phyloP scores from a whole-genome alignment of 2,888 invertebrate species.

The Lepidocyrtinus sp. region DNA sequence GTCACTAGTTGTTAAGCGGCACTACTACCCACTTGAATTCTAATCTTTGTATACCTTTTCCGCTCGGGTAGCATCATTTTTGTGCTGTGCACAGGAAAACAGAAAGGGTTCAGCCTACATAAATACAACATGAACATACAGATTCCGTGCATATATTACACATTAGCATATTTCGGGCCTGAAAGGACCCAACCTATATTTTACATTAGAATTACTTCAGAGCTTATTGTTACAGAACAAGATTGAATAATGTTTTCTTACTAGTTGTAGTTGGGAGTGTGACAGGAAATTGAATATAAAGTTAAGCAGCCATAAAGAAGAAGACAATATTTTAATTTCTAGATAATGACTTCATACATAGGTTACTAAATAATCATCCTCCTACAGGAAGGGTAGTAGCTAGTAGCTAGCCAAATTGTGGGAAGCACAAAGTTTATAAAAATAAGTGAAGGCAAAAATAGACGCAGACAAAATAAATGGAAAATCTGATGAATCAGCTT shows the following conservation, averaged over 20 bases:
- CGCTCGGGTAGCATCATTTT: background rate
- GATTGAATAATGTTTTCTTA: background rate
- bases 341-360: too few species aligned
- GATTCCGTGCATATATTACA: background rate
- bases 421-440: conserved; percentile 9
- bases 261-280: background rate
- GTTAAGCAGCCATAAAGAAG: too few species aligned
- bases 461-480: background rate
- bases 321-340: too few species aligned
- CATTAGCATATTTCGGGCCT: background rate
- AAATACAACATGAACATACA: background rate
- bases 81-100: background rate
- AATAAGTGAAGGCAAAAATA: background rate
- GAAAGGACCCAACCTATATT: background rate
- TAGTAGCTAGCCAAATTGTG: too few species aligned
- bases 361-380: too few species aligned
- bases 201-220: background rate
- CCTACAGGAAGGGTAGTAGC: too few species aligned
- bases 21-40: background rate
- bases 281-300: too few species aligned
- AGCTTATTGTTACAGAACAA: background rate
- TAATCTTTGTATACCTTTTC: background rate
- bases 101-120: background rate
- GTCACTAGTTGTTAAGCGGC: background rate
- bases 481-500: background rate